A percentile compares a stretch with the other conserved stretches of the same genome.
phyloP scores from a whole-genome alignment of 2,797 vertebrate genomes.

The Trachops cirrhosus region DNA sequence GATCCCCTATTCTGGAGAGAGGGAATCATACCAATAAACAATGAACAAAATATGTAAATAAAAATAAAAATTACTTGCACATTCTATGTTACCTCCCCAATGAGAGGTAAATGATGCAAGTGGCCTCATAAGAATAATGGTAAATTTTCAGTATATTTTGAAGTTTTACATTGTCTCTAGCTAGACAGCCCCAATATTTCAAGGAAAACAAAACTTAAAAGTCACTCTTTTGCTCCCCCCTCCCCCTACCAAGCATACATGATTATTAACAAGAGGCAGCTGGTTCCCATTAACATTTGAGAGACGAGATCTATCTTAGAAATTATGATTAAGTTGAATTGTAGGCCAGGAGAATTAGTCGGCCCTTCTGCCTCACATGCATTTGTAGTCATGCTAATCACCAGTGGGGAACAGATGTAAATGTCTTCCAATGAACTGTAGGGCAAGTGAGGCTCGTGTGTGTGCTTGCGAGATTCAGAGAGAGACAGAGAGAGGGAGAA shows the following conservation, averaged over 20 bases:
- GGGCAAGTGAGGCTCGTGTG: neutral
- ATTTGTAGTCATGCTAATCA: constrained; percentile 83
- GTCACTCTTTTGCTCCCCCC: constrained; percentile 46
- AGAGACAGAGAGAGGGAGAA: no score
- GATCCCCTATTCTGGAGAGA: neutral
- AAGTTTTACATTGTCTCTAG: constrained; percentile 64
- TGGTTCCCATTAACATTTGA: constrained; percentile 87
- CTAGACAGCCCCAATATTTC: constrained; percentile 71
- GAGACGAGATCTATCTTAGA: constrained; percentile 85
- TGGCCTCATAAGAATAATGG: neutral
- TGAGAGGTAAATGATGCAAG: constrained; percentile 30
- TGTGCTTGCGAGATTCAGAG: neutral
- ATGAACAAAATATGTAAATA: neutral
- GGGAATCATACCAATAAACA: neutral
- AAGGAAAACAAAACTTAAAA: constrained; percentile 69
- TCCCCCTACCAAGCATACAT: constrained; percentile 75
- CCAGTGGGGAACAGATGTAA: constrained; percentile 71
- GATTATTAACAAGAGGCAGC: constrained; percentile 89
- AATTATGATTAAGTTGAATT: constrained; percentile 90
- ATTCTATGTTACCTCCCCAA: constrained; percentile 36
- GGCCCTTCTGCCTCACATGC: constrained; percentile 86
- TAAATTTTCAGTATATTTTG: constrained; percentile 67
- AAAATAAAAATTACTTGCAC: constrained; percentile 37
- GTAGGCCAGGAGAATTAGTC: constrained; percentile 84
- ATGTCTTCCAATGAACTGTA: constrained; percentile 59